Evolutionary conservation across 2,888 invertebrate species (phyloP).

Genomic region (Sphaerophoria rueppellii): DNA sequence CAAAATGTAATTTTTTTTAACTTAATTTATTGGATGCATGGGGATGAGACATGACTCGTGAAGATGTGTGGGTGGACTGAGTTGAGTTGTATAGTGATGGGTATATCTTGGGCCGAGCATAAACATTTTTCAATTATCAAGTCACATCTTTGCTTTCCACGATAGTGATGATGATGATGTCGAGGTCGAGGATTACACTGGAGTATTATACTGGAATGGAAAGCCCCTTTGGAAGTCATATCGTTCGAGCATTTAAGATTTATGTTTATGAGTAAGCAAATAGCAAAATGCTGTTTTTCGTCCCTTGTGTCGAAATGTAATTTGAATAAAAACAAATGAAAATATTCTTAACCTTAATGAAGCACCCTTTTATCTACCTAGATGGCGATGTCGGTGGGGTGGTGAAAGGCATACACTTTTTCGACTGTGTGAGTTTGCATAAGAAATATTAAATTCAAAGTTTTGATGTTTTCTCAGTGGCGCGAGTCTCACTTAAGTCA

Average conservation of each 20-base stretch:
- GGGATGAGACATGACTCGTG: constrained; percentile 31
- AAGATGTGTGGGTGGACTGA: constrained; percentile 13
- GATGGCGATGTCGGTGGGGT: too few species aligned
- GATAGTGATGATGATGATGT: constrained; percentile 45
- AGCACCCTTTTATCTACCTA: constrained; percentile 71
- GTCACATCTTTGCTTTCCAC: constrained; percentile 73
- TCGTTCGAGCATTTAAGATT: constrained; percentile 73
- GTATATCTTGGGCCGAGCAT: constrained; percentile 54
- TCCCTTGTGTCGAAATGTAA: constrained; percentile 73
- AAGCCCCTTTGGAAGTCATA: constrained; percentile 70
- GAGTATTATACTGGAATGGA: constrained; percentile 41
- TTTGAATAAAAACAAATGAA: constrained; percentile 74
- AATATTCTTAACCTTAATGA: constrained; percentile 73
- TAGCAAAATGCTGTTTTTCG: constrained; percentile 71
- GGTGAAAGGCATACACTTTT: constrained; percentile 21
- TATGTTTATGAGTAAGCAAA: constrained; percentile 69
- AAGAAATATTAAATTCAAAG: constrained; percentile 66
- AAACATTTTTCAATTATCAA: constrained; percentile 73
- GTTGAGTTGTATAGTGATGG: constrained; percentile 5
- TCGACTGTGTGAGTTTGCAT: constrained; percentile 22
- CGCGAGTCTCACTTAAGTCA: constrained; percentile 70
- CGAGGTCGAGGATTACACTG: constrained; percentile 22
- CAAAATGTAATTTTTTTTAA: constrained; percentile 73
- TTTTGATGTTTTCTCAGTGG: constrained; percentile 70
- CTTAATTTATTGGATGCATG: constrained; percentile 71